A percentile compares a stretch with the other conserved stretches of the same genome.
Evolutionary conservation across 2,797 vertebrate species (phyloP).

Genomic region (Alcedo quadribrachys): DNA sequence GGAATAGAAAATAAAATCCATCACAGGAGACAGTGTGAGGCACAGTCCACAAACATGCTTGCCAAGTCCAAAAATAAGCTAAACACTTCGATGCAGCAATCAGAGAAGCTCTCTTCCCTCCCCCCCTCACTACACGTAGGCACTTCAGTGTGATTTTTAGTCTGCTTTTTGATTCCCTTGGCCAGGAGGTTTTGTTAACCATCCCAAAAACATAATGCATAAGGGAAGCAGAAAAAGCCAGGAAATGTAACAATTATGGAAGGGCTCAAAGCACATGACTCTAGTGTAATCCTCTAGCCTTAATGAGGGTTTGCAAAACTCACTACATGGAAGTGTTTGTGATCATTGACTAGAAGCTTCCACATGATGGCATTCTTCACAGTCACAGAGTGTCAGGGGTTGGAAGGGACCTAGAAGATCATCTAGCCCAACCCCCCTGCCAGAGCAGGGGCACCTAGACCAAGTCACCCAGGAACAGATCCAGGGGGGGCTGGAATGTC

Average conservation of each 20-base stretch:
- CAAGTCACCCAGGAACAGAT: no score
- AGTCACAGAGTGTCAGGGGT: no score
- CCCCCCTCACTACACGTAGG: background rate
- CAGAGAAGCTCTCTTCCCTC: background rate
- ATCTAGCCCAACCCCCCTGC: no score
- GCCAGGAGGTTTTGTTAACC: background rate
- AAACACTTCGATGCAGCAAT: background rate
- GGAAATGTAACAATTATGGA: background rate
- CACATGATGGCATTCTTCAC: background rate
- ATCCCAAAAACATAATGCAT: background rate
- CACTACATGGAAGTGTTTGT: background rate
- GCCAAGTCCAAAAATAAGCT: background rate
- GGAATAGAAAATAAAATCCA: background rate
- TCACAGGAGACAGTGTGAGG: background rate
- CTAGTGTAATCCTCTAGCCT: background rate
- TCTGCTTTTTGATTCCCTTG: background rate
- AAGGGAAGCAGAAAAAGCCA: background rate
- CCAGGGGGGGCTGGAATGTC: no score
- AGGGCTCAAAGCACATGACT: background rate
- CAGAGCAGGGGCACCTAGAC: no score
- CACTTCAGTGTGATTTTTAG: background rate
- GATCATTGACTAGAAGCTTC: rapidly evolving
- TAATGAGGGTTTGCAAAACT: background rate
- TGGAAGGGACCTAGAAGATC: no score
- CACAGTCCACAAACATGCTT: background rate